A percentile compares a stretch with the other conserved stretches of the same genome.
Conservation (phyloP, 1,140 invertebrate genomes). For the Microplitis mediator region DNA sequence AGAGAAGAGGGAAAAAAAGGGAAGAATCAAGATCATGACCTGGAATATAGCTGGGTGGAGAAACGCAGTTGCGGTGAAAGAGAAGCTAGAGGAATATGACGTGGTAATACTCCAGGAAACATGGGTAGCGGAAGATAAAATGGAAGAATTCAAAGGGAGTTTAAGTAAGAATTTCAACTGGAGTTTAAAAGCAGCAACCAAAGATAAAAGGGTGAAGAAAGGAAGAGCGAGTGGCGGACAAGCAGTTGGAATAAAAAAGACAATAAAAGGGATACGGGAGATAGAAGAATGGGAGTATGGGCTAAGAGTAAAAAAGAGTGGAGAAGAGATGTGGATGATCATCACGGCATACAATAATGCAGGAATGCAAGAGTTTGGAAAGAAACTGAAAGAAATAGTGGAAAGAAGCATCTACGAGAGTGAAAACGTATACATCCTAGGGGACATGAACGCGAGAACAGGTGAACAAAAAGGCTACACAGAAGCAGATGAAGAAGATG, state of each 20-base stretch:
- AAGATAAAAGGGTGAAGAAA: slow-evolving; percentile 14
- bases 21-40: no score
- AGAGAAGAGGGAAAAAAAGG: no score
- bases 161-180: no score
- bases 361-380: slow-evolving; percentile 16
- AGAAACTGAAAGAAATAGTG: slow-evolving; percentile 11
- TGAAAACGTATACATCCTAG: slow-evolving; percentile 18
- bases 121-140: no score
- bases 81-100: no score
- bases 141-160: no score
- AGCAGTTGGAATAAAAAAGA: slow-evolving; percentile 25
- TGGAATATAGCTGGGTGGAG: no score
- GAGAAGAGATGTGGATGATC: background rate
- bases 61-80: no score
- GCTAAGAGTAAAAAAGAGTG: background rate
- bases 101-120: no score
- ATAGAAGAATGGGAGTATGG: slow-evolving; percentile 7
- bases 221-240: slow-evolving; percentile 30
- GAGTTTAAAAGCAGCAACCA: no score
- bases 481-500: background rate
- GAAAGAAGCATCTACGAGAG: background rate
- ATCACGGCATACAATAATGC: slow-evolving; percentile 27
- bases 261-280: background rate
- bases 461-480: background rate
- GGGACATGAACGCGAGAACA: slow-evolving; percentile 32